Evolutionary conservation across 2,113 vertebrate genomes (phyloP).

Genomic region (Maccullochella peelii): DNA sequence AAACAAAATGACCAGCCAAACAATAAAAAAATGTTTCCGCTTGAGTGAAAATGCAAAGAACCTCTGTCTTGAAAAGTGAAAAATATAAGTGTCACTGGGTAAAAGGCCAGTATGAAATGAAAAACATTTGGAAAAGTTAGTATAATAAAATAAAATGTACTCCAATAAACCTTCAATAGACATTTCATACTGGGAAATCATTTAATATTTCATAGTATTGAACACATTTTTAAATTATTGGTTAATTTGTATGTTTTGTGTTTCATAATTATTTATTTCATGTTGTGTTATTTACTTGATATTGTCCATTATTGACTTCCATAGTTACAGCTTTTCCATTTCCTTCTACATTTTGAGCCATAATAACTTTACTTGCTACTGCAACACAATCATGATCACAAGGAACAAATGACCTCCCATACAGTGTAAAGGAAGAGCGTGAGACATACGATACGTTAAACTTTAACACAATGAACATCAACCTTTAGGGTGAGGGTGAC

Average conservation of each 20-base stretch:
- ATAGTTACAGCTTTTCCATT: neutral
- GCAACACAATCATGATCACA: too few species aligned
- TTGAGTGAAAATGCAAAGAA: too few species aligned
- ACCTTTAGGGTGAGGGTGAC: conserved; percentile 30
- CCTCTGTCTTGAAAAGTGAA: neutral
- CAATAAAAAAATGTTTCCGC: neutral
- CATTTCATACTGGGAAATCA: neutral
- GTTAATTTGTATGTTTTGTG: neutral
- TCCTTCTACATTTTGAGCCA: neutral
- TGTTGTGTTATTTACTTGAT: neutral
- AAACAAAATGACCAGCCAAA: too few species aligned
- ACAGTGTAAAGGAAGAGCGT: conserved; percentile 4
- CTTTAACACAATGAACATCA: conserved; percentile 51
- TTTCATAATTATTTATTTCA: neutral
- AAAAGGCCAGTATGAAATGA: too few species aligned
- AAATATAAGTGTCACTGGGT: too few species aligned
- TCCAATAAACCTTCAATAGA: neutral
- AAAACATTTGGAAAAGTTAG: neutral
- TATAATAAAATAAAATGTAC: neutral
- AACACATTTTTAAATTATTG: neutral
- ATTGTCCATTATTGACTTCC: neutral
- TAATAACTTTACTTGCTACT: neutral
- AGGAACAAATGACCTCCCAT: conserved; percentile 23
- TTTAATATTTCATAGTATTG: too few species aligned
- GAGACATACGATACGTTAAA: conserved; percentile 40